A percentile compares a stretch with the other conserved stretches of the same genome.
Conservation (phyloP, 30 jellyfish, hydroid and myxozoan genomes). For the Pelagia noctiluca region DNA sequence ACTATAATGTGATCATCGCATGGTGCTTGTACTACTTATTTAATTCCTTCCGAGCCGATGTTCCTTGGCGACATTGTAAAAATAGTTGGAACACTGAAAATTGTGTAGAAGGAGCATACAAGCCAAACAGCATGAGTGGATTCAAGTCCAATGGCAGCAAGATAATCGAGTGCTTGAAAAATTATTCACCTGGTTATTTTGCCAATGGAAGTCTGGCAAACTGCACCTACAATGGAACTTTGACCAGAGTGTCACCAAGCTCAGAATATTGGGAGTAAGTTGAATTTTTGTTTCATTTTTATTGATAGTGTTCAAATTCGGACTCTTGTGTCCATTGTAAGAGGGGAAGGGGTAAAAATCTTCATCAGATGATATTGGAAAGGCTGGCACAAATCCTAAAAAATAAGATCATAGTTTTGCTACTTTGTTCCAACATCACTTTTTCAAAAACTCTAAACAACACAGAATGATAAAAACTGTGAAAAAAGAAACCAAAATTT, state of each 20-base stretch:
- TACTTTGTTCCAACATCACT: no score
- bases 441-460: no score
- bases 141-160: conserved; percentile 37
- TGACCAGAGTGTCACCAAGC: conserved; percentile 64
- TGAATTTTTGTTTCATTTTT: no score
- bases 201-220: conserved; percentile 43
- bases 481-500: no score
- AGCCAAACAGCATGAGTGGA: conserved; percentile 34
- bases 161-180: no score
- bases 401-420: no score
- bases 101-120: conserved; percentile 68
- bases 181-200: conserved; percentile 27
- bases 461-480: no score
- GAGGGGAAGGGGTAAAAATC: no score
- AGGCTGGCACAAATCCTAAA: no score
- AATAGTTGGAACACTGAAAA: conserved; percentile 76
- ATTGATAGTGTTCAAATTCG: no score
- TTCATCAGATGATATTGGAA: no score
- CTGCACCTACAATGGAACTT: conserved; percentile 41
- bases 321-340: no score
- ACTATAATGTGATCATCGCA: conserved; percentile 87
- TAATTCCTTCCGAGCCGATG: conserved; percentile 86
- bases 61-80: conserved; percentile 86
- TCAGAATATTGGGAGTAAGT: conserved; percentile 78
- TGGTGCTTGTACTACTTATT: conserved; percentile 83